These are phyloP conservation scores for Drosophila hawaiiensis DNA, from an alignment of 2,888 invertebrate species.

Conservation along the genomic window DNA sequence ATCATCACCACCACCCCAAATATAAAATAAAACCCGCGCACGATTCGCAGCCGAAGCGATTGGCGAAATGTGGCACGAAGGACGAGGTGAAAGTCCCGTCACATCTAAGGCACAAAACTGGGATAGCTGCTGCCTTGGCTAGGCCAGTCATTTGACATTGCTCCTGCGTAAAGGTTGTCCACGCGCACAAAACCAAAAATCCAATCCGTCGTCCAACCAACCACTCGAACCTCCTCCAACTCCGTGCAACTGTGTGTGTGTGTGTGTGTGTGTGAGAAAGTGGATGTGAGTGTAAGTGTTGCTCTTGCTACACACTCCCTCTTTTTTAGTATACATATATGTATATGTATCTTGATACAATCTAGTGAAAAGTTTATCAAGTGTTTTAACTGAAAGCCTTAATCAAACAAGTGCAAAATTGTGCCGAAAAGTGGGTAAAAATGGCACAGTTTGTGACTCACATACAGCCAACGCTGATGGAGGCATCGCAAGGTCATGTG, in stretches of 20 bases:
- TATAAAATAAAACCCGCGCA: constrained; percentile 28
- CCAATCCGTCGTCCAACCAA: constrained; percentile 39
- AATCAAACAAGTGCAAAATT: constrained; percentile 41
- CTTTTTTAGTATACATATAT: constrained; percentile 61
- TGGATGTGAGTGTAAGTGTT: constrained; percentile 38
- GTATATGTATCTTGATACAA: constrained; percentile 14
- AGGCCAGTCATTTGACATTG: constrained; percentile 83
- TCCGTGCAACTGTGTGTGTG: constrained; percentile 30
- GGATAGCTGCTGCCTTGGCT: constrained; percentile 67
- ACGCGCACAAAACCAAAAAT: constrained; percentile 51
- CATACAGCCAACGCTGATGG: constrained; percentile 87
- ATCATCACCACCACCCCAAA: constrained; percentile 11
- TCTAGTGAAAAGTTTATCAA: constrained; percentile 55
- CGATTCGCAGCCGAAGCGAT: constrained; percentile 63
- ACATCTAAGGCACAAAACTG: constrained; percentile 75
- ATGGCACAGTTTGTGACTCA: constrained; percentile 88
- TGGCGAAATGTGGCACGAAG: constrained; percentile 31
- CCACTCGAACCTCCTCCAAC: constrained; percentile 31
- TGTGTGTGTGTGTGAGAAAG: background rate
- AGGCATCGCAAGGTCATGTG: constrained; percentile 87
- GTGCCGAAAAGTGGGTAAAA: constrained; percentile 22
- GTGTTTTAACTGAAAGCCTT: constrained; percentile 42
- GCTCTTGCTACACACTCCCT: constrained; percentile 53
- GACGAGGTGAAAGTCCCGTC: constrained; percentile 69
- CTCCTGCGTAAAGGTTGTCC: constrained; percentile 83